Base-by-base conservation (phyloP, 2,113 vertebrate genomes). In the Pygoscelis antarcticus region DNA sequence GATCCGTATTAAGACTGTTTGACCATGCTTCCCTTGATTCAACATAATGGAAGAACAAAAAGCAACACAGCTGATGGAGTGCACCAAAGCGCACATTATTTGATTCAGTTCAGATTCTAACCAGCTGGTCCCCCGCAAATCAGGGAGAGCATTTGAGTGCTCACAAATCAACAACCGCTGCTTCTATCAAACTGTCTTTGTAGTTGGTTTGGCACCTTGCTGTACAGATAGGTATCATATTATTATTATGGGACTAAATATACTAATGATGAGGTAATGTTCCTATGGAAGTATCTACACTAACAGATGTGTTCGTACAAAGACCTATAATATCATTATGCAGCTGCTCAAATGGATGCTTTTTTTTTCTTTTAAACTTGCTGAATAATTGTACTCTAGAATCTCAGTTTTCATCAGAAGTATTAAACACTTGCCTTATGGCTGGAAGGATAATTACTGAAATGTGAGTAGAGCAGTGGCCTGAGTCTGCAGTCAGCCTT, bases 51-150 rank as follows among this genome's bases (percentile, higher is more conserved):
- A 96, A 89, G 65, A 65, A 84, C 81, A 97, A 97, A 97, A 84
- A 96, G 91, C 94, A 97, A 89, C 29, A 60, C 84, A 95, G 95
- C 91, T 98, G 96, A 88, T 47, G 29, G 83, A 17, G 22, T 96
- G 92, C 84, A 94, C 87, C 93, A 82, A 96, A 97, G 95, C 92
- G 93, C 89, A 96, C 32, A 47, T 96, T 96, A 93, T 97, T 97
- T 98, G 96, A 96, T 97, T 98, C 92, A 83, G 32, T 96, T 97
- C 94, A 97, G 94, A 90, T 83, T 96, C 93, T 96, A 96, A 95
- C 76, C 94, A 97, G 95, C 96, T 97, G 97, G 93, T 98, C 93
- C 89, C 93, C 47, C 25, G 84, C 88, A 95, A 97, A 97, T 82
- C 83, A 95, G 54, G 94, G 74, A 89, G 23, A 36, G 44, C 64